Evolutionary conservation across 2,113 vertebrate species (phyloP).

Genomic region (Clinocottus analis): DNA sequence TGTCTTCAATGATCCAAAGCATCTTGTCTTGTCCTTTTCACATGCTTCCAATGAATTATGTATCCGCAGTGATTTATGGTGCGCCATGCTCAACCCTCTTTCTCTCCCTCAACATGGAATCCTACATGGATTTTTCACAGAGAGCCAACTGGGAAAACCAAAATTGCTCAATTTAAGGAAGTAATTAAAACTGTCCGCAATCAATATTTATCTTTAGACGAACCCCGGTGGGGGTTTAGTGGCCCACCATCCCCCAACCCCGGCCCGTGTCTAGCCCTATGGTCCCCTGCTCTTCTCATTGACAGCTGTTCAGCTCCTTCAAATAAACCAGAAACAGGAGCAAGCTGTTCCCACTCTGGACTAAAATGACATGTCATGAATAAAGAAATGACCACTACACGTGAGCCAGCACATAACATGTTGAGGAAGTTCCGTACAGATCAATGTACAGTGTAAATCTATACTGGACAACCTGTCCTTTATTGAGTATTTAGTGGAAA

Average conservation of each 20-base stretch:
- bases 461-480: too few species aligned
- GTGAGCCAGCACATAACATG: conserved; percentile 26
- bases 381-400: conserved; percentile 55
- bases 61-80: conserved; percentile 86
- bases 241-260: conserved; percentile 53
- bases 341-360: conserved; percentile 74
- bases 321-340: conserved; percentile 68
- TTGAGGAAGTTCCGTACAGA: conserved; percentile 20
- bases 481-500: conserved; percentile 30
- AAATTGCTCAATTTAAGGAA: conserved; percentile 88
- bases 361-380: conserved; percentile 64
- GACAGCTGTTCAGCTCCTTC: conserved; percentile 75
- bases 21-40: conserved; percentile 85
- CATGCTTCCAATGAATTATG: conserved; percentile 86
- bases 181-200: conserved; percentile 87
- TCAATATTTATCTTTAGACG: conserved; percentile 85
- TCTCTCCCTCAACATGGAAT: conserved; percentile 69
- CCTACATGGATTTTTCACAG: conserved; percentile 78
- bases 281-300: conserved; percentile 60
- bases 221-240: conserved; percentile 73
- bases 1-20: conserved; percentile 83
- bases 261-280: conserved; percentile 54
- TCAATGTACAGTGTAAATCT: conserved; percentile 7
- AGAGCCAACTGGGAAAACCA: conserved; percentile 81
- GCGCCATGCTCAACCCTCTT: conserved; percentile 76